Base-by-base conservation (phyloP, 2,113 vertebrate species). In the Neogobius melanostomus region DNA sequence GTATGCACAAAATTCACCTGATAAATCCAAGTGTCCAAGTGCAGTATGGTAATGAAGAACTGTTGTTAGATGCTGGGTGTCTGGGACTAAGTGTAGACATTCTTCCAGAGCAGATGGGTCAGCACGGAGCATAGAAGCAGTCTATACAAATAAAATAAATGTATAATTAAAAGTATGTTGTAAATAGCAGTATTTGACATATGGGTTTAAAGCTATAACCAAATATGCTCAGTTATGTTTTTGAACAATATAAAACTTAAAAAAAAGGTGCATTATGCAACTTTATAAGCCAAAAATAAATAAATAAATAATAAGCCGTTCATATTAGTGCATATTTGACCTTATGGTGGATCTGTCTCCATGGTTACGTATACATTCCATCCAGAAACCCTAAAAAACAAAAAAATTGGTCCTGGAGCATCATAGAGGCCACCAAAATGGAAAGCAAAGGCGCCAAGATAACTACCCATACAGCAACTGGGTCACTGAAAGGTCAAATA, bases 71-170 rank as follows among this genome's bases (percentile, higher is more conserved):
- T 89, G 80, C 21, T 74, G 78, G 1, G 76, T 87, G 76, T 91
- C 84, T 1, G 88, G 87, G 28, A 85, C 84, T 1, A 82, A 90
- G 79, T 86, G 87, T 1, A 91, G 72, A 59, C 89, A 92, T 73
- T 92, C 87, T 76, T 92, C 88, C 76, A 92, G 73, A 16, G 87
- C 87, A 1, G 82, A 84, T 0, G 91, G 91, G 66, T 81, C 82
- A 0, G 83, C 74, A 0, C 70, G 80, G 56, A 92, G 87, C 86
- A 90, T 73, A 62, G 87, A 83, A 0, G 88, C 89, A 11, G 84
- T 89, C 91, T 92, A 1, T 2, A n/a, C 43, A 46, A 28, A 48
- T 1, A 53, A 77, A 21, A 62, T 6, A 57, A 8, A 8, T 54
- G 9, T 21, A 10, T 10, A 11, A 53, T 53, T 36, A 11, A 36